Evolutionary conservation across 2,888 invertebrate genomes (phyloP), one percentile per base, ranked within the genome.

Genomic region (Rotaria macrura): DNA sequence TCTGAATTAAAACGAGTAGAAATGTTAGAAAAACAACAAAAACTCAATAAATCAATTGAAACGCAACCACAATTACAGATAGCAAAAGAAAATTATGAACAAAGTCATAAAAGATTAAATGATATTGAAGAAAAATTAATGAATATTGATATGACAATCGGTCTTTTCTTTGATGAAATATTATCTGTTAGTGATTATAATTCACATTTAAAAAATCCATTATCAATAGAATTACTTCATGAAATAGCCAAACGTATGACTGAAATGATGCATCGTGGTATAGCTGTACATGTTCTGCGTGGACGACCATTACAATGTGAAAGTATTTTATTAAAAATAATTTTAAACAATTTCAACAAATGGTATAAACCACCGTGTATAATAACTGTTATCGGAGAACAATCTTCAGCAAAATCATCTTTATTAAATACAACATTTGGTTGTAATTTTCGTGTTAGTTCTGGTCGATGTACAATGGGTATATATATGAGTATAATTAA

Each of bases 401-500:
- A 85, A 83, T 79, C 79, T 38, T 85, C 85, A 55, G 85, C 85
- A n/a, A 85, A 85, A 29, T 79, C 79, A 7, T 85, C 85, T 40
- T 43, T 85, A 83, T 29, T 85, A 52, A 85, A 85, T 52, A 79
- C 85, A 47, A 38, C 79, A 54, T 85, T 85, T 83, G 85, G 85
- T 40, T 85, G 85, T 85, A 79, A 85, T 85, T 85, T 85, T 85
- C 52, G 83, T 52, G 79, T 79, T 38, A 85, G 85, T 85, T n/a
- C 85, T 20, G 85, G 85, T 17, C 34, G 85, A 54, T 85, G 85
- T 49, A 85, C 85, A 20, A 49, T 85, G 49, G 85, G 85, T 25
- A 85, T 85, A 38, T 85, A 85, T 74, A 55, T 85, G 83, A 83
- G 79, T 55, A 38, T 85, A 43, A 40, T 83, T 47, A 20, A 20